A percentile compares a stretch with the other conserved stretches of the same genome.
These are phyloP conservation scores for Buathra laborator DNA, from an alignment of 2,888 invertebrate species.

Conservation along the genomic window DNA sequence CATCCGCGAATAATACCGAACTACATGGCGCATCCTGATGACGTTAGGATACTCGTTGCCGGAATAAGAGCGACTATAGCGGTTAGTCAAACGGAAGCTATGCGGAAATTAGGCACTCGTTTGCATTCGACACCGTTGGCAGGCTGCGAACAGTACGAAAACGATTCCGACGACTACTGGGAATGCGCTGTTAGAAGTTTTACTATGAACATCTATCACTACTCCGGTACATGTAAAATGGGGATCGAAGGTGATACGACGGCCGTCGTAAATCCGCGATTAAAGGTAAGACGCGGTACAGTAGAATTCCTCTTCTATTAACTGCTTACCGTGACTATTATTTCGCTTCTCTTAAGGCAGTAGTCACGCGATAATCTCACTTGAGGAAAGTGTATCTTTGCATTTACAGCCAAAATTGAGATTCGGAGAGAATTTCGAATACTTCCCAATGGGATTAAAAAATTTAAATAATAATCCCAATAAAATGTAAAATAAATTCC, in stretches of 20 bases:
- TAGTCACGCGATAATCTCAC: no score
- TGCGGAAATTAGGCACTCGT: constrained; percentile 86
- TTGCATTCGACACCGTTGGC: constrained; percentile 86
- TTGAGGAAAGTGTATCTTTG: no score
- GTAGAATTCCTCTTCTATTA: background rate
- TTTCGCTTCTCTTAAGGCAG: no score
- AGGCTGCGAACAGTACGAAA: constrained; percentile 85
- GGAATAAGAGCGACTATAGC: constrained; percentile 86
- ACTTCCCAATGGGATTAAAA: background rate
- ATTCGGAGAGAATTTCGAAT: no score
- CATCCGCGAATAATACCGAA: constrained; percentile 89
- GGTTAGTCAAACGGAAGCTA: constrained; percentile 86
- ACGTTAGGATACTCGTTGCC: constrained; percentile 87
- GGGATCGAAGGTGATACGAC: constrained; percentile 87
- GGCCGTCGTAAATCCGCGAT: constrained; percentile 88
- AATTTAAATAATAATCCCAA: no score
- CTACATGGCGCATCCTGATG: constrained; percentile 88
- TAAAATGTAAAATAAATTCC: no score
- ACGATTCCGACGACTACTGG: constrained; percentile 88
- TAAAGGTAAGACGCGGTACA: constrained; percentile 85
- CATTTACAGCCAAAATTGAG: no score
- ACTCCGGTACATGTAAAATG: constrained; percentile 90
- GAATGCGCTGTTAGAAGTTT: constrained; percentile 87
- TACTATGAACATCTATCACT: constrained; percentile 88
- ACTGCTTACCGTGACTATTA: background rate